A percentile compares a stretch with the other conserved stretches of the same genome.
phyloP scores from a whole-genome alignment of 2,888 invertebrate species.

The Caenorhabditis afra region DNA sequence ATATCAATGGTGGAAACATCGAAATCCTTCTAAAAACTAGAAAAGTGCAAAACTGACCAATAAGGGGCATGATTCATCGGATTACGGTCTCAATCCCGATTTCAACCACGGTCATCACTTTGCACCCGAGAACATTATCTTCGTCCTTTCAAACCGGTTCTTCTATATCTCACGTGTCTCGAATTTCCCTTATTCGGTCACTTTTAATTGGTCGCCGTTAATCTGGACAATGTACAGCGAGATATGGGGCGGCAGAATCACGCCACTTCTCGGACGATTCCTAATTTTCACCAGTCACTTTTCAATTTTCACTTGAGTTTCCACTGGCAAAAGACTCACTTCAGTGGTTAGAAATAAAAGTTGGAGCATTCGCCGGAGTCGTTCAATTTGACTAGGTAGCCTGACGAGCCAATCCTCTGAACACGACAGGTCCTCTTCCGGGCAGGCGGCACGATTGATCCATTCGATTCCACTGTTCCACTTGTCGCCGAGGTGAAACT shows the following conservation, averaged over 20 bases:
- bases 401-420: conserved; percentile 68
- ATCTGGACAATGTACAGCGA: too few relatives aligned
- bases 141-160: neutral
- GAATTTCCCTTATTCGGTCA: too few relatives aligned
- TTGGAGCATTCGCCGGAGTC: conserved; percentile 69
- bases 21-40: conserved; percentile 54
- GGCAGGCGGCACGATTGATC: conserved; percentile 71
- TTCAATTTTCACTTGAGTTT: too few relatives aligned
- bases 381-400: conserved; percentile 68
- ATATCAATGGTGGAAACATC: conserved; percentile 45
- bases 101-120: conserved; percentile 2
- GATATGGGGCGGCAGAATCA: too few relatives aligned
- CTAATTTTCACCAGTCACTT: too few relatives aligned
- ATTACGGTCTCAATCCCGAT: neutral
- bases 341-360: conserved; percentile 70
- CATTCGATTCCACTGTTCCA: conserved; percentile 73
- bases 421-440: conserved; percentile 72
- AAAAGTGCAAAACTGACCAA: conserved; percentile 3
- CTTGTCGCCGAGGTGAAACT: conserved; percentile 72
- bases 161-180: neutral
- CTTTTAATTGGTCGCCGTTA: too few relatives aligned
- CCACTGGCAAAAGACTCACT: conserved; percentile 50
- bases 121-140: too few relatives aligned
- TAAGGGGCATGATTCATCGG: too few relatives aligned
- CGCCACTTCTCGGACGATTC: too few relatives aligned